Evolutionary conservation across 1,140 invertebrate species (phyloP).

Genomic region (Listronotus bonariensis): DNA sequence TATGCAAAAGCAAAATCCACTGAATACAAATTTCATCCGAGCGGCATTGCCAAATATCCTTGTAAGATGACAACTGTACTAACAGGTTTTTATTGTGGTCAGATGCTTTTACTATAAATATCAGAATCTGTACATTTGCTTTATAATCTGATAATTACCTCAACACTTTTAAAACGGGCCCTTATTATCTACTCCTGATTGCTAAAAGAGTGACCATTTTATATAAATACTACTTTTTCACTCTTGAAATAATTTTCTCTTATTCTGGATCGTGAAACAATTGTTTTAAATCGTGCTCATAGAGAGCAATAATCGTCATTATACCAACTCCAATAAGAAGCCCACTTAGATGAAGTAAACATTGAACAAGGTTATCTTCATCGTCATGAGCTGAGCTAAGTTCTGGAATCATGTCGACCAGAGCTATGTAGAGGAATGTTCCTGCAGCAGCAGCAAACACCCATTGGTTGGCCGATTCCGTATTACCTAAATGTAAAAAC

Average conservation of each 20-base stretch:
- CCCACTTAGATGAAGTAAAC: constrained; percentile 62
- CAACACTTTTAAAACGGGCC: neutral
- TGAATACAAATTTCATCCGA: no score
- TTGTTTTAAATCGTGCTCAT: constrained; percentile 82
- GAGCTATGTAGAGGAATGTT: constrained; percentile 92
- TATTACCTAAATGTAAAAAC: constrained; percentile 66
- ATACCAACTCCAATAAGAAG: constrained; percentile 78
- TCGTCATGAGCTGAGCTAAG: constrained; percentile 52
- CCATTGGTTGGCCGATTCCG: constrained; percentile 78
- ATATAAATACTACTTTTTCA: no score
- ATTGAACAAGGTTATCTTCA: constrained; percentile 48
- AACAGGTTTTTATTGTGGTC: no score
- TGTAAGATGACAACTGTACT: no score
- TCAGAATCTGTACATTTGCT: neutral
- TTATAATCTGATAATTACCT: neutral
- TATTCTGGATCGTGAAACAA: constrained; percentile 62
- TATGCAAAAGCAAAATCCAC: no score
- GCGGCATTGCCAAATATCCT: no score
- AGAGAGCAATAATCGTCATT: constrained; percentile 89
- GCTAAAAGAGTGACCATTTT: neutral
- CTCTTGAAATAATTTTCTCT: no score
- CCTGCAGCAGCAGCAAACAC: constrained; percentile 89
- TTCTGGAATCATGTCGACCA: constrained; percentile 87
- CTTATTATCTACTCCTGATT: constrained; percentile 1
- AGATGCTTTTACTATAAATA: neutral